phyloP scores from a whole-genome alignment of 2,888 invertebrate species.

The Erebia ligea region DNA sequence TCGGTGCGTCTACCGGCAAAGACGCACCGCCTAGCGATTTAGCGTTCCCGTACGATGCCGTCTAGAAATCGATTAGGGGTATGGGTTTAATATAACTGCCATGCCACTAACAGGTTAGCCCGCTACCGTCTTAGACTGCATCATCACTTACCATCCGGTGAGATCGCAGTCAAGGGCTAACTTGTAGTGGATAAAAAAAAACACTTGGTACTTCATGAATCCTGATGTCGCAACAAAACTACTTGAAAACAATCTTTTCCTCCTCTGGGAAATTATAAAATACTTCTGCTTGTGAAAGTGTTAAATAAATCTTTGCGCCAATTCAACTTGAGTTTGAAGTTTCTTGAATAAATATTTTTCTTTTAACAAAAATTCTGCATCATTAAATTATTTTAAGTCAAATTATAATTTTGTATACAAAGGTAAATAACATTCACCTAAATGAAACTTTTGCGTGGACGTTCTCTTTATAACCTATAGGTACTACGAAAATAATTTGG shows the following conservation, averaged over 20 bases:
- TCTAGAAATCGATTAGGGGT: too few species aligned
- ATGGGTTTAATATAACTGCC: too few species aligned
- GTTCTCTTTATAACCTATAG: too few species aligned
- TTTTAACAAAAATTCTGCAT: not conserved
- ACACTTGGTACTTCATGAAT: not conserved
- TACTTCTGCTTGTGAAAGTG: not conserved
- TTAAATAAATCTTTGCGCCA: slow-evolving; percentile 1
- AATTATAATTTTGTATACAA: not conserved
- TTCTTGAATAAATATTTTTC: not conserved
- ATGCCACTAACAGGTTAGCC: too few species aligned
- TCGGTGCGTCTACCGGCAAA: too few species aligned
- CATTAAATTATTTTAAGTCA: not conserved
- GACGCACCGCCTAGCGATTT: too few species aligned
- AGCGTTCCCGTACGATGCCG: too few species aligned
- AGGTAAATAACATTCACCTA: not conserved
- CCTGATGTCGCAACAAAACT: slow-evolving; percentile 6
- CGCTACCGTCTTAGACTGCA: too few species aligned
- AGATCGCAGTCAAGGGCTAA: too few species aligned
- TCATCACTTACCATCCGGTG: too few species aligned
- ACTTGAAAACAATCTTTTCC: not conserved
- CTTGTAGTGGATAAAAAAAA: too few species aligned
- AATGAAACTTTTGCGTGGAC: not conserved
- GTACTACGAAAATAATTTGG: too few species aligned
- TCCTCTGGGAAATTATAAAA: not conserved
- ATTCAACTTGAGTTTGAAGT: not conserved